These are phyloP conservation scores for Dryocosmus kuriphilus DNA, from an alignment of 2,888 invertebrate species.

Conservation along the genomic window DNA sequence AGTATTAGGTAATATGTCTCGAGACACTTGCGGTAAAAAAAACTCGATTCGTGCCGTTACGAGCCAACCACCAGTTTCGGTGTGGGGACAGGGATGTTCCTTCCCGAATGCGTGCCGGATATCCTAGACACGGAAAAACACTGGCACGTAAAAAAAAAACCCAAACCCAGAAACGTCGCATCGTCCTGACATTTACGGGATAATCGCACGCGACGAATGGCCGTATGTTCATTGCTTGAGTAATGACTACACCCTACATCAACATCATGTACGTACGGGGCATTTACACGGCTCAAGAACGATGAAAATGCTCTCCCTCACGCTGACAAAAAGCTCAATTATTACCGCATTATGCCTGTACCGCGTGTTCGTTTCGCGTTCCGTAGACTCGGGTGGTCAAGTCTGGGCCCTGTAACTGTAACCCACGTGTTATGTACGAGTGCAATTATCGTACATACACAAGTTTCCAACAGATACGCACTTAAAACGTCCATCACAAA, in stretches of 20 bases:
- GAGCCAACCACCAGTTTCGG: not conserved
- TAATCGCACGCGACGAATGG: constrained; percentile 62
- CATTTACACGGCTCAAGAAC: constrained; percentile 48
- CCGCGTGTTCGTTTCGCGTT: constrained; percentile 47
- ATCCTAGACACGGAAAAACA: constrained; percentile 34
- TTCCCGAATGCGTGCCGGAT: constrained; percentile 32
- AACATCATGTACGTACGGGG: constrained; percentile 37
- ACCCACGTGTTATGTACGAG: constrained; percentile 42
- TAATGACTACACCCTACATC: constrained; percentile 10
- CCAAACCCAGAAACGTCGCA: constrained; percentile 31
- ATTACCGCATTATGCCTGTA: constrained; percentile 59
- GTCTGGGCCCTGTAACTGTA: constrained; percentile 7
- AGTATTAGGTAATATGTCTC: not conserved
- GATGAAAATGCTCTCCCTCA: constrained; percentile 45
- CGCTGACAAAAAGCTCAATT: constrained; percentile 61
- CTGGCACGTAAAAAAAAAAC: constrained; percentile 34
- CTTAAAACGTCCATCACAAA: constrained; percentile 37
- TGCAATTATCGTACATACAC: constrained; percentile 50
- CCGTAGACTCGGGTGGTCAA: constrained; percentile 47
- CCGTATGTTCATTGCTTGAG: constrained; percentile 18
- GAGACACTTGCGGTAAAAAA: constrained; percentile 12
- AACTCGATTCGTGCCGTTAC: constrained; percentile 17
- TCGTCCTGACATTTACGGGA: constrained; percentile 62
- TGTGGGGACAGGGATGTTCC: constrained; percentile 7
- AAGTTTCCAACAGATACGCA: constrained; percentile 32